phyloP scores from a whole-genome alignment of 2,113 vertebrate species.

The Callopanchax toddi region DNA sequence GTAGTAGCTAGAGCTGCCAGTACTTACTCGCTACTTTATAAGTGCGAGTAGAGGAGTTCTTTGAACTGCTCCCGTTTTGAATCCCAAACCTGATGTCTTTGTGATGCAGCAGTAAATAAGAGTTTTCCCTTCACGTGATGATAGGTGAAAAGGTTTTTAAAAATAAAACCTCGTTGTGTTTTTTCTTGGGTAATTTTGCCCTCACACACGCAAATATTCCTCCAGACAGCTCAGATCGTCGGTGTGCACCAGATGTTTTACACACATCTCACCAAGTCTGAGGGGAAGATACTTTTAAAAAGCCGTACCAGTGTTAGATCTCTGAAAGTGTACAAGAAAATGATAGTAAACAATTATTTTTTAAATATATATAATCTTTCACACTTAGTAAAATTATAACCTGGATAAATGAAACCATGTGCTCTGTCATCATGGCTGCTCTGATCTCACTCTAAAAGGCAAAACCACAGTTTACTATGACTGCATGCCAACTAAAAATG shows the following conservation, averaged over 20 bases:
- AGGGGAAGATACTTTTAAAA: not conserved
- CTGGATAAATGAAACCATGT: not conserved
- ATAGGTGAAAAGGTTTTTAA: constrained; percentile 15
- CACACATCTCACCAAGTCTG: not conserved
- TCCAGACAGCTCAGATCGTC: too few relatives aligned
- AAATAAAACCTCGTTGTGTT: constrained; percentile 7
- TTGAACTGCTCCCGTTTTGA: constrained; percentile 71
- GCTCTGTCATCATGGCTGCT: not conserved
- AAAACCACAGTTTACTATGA: not conserved
- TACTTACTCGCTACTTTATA: constrained; percentile 74
- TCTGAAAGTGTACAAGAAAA: constrained; percentile 32
- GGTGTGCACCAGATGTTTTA: constrained; percentile 11
- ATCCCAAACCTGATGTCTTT: constrained; percentile 61
- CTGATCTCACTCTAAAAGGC: not conserved
- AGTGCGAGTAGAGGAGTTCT: constrained; percentile 66
- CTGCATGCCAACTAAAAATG: not conserved
- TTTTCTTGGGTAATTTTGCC: not conserved
- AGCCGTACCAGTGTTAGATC: not conserved
- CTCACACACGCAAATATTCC: too few relatives aligned
- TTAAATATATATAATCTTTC: constrained; percentile 18
- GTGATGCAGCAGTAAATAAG: constrained; percentile 65
- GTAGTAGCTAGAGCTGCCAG: constrained; percentile 74
- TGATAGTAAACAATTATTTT: constrained; percentile 21
- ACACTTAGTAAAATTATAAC: constrained; percentile 32
- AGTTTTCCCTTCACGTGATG: constrained; percentile 59